Evolutionary conservation across 1,140 invertebrate species (phyloP).

Genomic region (Oedothorax gibbosus): DNA sequence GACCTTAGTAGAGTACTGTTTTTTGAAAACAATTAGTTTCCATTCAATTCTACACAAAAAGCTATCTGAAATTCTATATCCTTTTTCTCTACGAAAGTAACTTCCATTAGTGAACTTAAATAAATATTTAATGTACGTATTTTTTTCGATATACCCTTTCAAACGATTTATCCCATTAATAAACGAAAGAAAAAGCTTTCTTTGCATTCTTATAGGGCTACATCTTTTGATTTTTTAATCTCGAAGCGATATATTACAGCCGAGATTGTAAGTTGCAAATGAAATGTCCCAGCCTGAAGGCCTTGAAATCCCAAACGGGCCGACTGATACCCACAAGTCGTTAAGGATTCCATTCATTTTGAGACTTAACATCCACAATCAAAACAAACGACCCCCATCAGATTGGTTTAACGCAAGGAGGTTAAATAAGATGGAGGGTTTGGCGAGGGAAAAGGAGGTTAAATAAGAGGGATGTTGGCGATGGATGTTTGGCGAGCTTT

Average conservation of each 20-base stretch:
- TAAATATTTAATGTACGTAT: constrained; percentile 1
- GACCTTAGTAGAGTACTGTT: too few species aligned
- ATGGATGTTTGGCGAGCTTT: background rate
- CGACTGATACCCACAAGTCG: background rate
- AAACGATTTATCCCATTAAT: background rate
- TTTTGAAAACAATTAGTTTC: too few species aligned
- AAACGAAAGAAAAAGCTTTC: background rate
- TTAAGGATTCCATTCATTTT: constrained; percentile 1
- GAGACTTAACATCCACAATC: constrained; percentile 1
- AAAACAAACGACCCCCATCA: background rate
- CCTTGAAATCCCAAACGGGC: background rate
- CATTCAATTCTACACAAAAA: too few species aligned
- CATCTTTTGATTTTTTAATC: background rate
- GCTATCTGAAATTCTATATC: background rate
- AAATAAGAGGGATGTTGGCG: background rate
- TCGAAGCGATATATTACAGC: too few species aligned
- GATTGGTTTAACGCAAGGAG: too few species aligned
- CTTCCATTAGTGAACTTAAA: background rate
- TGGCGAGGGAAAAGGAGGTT: background rate
- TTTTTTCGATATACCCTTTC: background rate
- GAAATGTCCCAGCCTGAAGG: background rate
- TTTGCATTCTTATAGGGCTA: background rate
- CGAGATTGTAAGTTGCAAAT: too few species aligned
- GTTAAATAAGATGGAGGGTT: background rate
- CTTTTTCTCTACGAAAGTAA: background rate